Evolutionary conservation across 2,797 vertebrate genomes (phyloP), one percentile per base, ranked within the genome.

Genomic region (Ataeniobius toweri): DNA sequence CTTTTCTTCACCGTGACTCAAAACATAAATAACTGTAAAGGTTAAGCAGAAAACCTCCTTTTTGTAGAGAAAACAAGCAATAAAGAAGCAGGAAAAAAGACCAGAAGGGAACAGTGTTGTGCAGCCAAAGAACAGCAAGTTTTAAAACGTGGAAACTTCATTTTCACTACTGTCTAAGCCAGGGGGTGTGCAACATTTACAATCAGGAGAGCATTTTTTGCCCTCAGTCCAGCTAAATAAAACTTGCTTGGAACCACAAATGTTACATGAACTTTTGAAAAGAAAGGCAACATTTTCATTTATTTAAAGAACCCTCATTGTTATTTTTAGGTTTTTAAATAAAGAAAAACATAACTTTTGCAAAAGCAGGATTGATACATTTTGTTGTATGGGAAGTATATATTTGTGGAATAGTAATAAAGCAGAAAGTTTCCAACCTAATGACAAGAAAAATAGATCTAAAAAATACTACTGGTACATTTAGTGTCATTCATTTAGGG

Each of bases 81-180:
- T 84, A 63, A 81, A 80, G 80, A 74, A 69, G 53, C 78, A 82
- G 80, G 80, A 82, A 81, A 74, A 77, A 69, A 39, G 31, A 87
- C 77, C 4, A 26, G 63, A 85, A 78, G 81, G 69, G 80, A 50
- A 83, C 76, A 80, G 44, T 22, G 36, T 68, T 16, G 13, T 53
- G 39, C 77, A 58, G 84, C 80, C 71, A 79, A 80, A 83, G 44
- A 75, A 63, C 2, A 14, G 78, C 53, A 71, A 86, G 81, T 86
- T 69, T 83, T 26, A 48, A 85, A 83, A 83, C 28, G 85, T 86
- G 80, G 82, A 88, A 85, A 85, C 58, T 41, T 24, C 10, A 51
- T 14, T 51, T 51, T 51, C 13, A 7, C 18, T 41, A 24, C 31
- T 36, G 63, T 41, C 36, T 44, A 41, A 41, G 20, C 39, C 36